Evolutionary conservation across 2,797 vertebrate species (phyloP), one percentile per base, ranked within the genome.

Genomic region (Liasis olivaceus): DNA sequence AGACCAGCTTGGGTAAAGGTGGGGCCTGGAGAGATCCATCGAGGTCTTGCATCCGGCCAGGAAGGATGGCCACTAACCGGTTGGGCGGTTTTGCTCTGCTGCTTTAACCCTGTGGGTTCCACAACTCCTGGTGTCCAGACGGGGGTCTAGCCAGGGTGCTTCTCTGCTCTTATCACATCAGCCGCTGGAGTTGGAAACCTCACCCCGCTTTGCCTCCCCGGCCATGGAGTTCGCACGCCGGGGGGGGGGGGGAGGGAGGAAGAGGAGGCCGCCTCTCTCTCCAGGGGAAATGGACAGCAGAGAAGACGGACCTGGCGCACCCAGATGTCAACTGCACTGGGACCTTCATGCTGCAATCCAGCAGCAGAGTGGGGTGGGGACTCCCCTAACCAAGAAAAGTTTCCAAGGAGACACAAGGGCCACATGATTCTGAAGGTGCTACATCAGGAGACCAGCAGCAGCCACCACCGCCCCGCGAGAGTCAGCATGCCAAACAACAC

Each of bases 391-490:
- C 69, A 8, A 77, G 69, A 22, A 22, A 77, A 72, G 2, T 17
- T 66, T 13, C 28, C 28, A n/a, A 5, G 4, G 5, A 31, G 51
- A 54, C 51, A 72, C 15, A 72, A 72, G 66, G 69, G 17, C 69
- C 31, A 0, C 31, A 2, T 0, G 3, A 42, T 0, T 20, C 17
- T 9, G 6, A 22, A 77, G 31, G 7, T 15, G 31, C 7, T 0
- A 77, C 69, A 42, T 17, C 66, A 72, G 66, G 2, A 17, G 14
- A 72, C 2, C 15, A 72, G 17, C 66, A 15, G 28, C 5, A 2
- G 66, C 51, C 51, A 0, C 51, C 51, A 2, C 14, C 14, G n/a
- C 66, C 66, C 17, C 66, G 0, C 2, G 14, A 69, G n/a, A 31
- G n/a, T 31, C 7, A 6, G 17, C 14, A 36, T 54, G 51, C 51